Evolutionary conservation across 2,888 invertebrate species (phyloP), one percentile per base, ranked within the genome.

Genomic region (Acrobasis consociella): DNA sequence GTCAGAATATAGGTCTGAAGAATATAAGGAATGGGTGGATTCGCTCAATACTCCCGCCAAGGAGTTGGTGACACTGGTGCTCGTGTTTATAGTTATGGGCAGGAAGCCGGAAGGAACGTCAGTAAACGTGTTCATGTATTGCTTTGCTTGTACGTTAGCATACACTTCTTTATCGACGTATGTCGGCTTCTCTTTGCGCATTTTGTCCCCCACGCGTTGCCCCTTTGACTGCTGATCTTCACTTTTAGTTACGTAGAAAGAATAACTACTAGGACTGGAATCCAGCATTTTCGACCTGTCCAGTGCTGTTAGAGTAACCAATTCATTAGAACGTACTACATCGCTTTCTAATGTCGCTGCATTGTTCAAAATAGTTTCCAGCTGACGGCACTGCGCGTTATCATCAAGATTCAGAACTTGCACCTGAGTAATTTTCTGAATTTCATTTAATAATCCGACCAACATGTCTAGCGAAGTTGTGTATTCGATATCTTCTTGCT

Each of bases 391-490:
- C 49, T 76, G 61, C 16, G 67, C 62, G 1, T 65, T 64, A 37
- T 70, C 65, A 46, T 65, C 60, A 2, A 49, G 60, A 56, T 69
- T 72, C 5, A 77, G 70, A n/a, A 80, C 72, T 56, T 82, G 75
- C 8, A 81, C 77, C 64, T 86, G 83, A 66, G 87, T 85, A 63
- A 91, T 90, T 62, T 87, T 90, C 70, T 87, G 83, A 67, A 92
- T 92, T 76, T 92, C 91, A 68, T 87, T 88, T 58, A 92, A 75
- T 55, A 92, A 77, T 13, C 85, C 84, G 5, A 88, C 86, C 65
- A 92, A 71, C 68, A 90, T 81, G 61, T 91, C 91, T 9, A 92
- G 78, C 5, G 91, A 91, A 16, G 85, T 81, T 5, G 85, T 83
- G 52, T 82, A 82, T 53, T 83, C 79, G 5, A 86, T 69, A 62